Evolutionary conservation across 2,113 vertebrate species (phyloP), one percentile per base, ranked within the genome.

Genomic region (Sceloporus undulatus): DNA sequence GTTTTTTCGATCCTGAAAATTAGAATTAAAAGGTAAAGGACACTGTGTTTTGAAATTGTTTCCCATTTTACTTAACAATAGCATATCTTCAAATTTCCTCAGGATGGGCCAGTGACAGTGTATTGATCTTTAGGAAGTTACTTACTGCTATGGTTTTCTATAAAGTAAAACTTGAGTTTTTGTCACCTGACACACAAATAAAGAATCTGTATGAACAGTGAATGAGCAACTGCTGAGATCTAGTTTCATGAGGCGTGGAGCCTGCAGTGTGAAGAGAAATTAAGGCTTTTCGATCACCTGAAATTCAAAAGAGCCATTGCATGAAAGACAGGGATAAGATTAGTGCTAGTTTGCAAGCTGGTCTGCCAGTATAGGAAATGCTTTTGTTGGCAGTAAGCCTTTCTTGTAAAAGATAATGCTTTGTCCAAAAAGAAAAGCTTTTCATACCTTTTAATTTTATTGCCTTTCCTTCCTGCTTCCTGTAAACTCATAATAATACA

Each of bases 231-330:
- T 92, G 87, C 78, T 85, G 56, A 73, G 82, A 27, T 91, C 93
- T 87, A 85, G 0, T 94, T 96, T 93, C 87, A 87, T 91, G 62
- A 89, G 88, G 84, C 90, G 82, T 88, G 87, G 91, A 87, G 86
- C n/a, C 80, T 87, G 84, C 88, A 11, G 18, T 38, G 54, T 86
- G 87, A 94, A 94, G 87, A 87, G 68, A 91, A 85, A 71, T 88
- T 88, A 85, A 92, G 91, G 86, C 83, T 93, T 93, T 95, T 95
- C 93, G 77, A 94, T 94, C 81, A 23, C 76, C 94, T 77, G 74
- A 92, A 29, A 92, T 92, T 95, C 93, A 92, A 95, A 95, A 94
- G 82, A 93, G 86, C 88, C 84, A 80, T 91, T 92, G 88, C 87
- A 95, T 85, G 93, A 90, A 93, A 94, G 88, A 89, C 88, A 91